Evolutionary conservation across 2,888 invertebrate genomes (phyloP), one percentile per base, ranked within the genome.

Genomic region (Ceraclea dissimilis): DNA sequence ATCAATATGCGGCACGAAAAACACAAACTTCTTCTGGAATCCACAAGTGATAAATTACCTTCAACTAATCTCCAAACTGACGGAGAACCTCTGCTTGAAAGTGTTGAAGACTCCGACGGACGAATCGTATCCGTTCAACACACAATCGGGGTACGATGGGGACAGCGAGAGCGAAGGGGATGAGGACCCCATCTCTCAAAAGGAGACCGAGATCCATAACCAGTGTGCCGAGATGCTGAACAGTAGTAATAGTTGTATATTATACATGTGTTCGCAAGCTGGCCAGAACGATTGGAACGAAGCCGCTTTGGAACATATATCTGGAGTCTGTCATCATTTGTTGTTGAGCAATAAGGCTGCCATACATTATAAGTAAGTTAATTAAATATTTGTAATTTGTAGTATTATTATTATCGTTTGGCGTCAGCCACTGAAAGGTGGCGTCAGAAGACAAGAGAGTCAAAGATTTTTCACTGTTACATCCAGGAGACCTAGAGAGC

Each of bases 251-350:
- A 67, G 70, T 1, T 71, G 70, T 56, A 66, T 78, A 1, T 72
- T 78, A 72, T 63, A 63, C 1, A 71, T 72, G 0, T 76, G 76
- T 61, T 66, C 79, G 68, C 64, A 75, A 72, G 65, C 83, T 74
- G 64, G 83, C 73, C 63, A 82, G 63, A 65, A 65, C 63, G 68
- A 80, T 65, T 67, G 79, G 66, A 69, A 68, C 70, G 72, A 75
- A 69, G 74, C 78, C 6, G 78, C 85, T 19, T 71, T 90, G 48
- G 82, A 85, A 64, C 79, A 82, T 11, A 73, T 91, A 59, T 88
- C 88, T 60, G 81, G 84, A 67, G 80, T 94, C 52, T 92, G 92
- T 67, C 91, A 94, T 71, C 86, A 90, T 71, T 74, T 94, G 51
- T 74, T 94, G 68, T 78, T 90, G 63, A 86, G 89, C 64, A 87